Evolutionary conservation across 2,888 invertebrate species (phyloP).

Genomic region (Gymnocheta viridis): DNA sequence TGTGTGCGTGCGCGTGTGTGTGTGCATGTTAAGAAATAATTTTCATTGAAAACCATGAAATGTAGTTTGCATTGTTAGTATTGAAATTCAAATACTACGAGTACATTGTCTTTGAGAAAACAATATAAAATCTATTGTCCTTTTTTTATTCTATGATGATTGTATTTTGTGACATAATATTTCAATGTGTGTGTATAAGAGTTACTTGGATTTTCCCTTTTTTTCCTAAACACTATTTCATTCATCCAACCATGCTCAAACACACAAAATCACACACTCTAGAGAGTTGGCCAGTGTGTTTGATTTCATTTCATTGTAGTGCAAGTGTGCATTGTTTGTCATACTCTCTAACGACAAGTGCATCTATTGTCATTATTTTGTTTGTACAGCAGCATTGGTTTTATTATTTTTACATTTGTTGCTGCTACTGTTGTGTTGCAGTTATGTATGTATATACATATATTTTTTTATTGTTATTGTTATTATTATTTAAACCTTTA

Average conservation of each 20-base stretch:
- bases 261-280: slow-evolving; percentile 29
- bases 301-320: slow-evolving; percentile 56
- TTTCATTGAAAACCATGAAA: slow-evolving; percentile 47
- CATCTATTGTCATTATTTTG: slow-evolving; percentile 66
- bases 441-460: background rate
- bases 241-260: slow-evolving; percentile 32
- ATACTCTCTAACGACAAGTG: slow-evolving; percentile 68
- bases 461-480: slow-evolving; percentile 46
- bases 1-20: background rate
- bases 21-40: background rate
- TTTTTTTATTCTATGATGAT: slow-evolving; percentile 48
- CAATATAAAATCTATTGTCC: slow-evolving; percentile 65
- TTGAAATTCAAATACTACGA: slow-evolving; percentile 55
- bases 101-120: slow-evolving; percentile 60
- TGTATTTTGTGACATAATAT: slow-evolving; percentile 58
- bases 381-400: slow-evolving; percentile 39
- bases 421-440: slow-evolving; percentile 8
- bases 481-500: slow-evolving; percentile 63
- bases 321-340: slow-evolving; percentile 67
- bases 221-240: slow-evolving; percentile 49
- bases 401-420: slow-evolving; percentile 34
- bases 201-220: slow-evolving; percentile 46
- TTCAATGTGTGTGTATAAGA: slow-evolving; percentile 1
- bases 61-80: slow-evolving; percentile 48
- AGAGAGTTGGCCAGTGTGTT: slow-evolving; percentile 60